These are phyloP conservation scores for Crypturellus tataupa DNA, from an alignment of 2,797 vertebrate genomes.

Conservation along the genomic window DNA sequence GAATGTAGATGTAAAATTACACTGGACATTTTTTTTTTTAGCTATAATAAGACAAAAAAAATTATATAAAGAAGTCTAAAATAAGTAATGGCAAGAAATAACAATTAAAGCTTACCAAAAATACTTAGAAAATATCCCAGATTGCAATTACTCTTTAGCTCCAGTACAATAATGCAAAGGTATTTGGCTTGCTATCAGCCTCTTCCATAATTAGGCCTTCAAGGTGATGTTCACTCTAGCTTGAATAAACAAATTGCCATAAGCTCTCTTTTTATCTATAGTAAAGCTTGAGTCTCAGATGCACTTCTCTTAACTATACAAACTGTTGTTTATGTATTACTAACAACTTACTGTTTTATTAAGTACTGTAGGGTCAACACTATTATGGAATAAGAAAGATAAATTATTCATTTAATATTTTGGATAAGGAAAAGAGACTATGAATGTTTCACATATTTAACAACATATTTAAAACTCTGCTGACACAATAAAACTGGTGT, in stretches of 20 bases:
- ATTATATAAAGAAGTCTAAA: background rate
- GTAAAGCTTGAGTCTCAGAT: background rate
- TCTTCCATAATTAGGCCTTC: background rate
- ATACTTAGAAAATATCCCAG: background rate
- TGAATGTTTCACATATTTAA: background rate
- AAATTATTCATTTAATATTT: background rate
- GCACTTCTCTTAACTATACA: background rate
- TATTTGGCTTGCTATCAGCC: background rate
- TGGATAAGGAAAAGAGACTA: background rate
- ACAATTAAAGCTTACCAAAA: background rate
- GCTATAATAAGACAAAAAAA: background rate
- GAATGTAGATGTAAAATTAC: background rate
- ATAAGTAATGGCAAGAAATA: background rate
- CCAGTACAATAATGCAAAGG: background rate
- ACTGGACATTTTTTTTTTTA: background rate
- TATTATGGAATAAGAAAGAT: background rate
- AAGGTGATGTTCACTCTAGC: background rate
- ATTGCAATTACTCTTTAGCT: background rate
- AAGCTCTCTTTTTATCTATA: background rate
- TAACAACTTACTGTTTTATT: background rate
- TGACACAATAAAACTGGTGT: background rate
- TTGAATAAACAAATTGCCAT: background rate
- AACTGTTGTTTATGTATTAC: background rate
- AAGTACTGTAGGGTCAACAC: background rate
- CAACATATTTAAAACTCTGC: background rate